These are phyloP conservation scores for Neogale vison DNA, from an alignment of 2,113 vertebrate species.

Conservation along the genomic window DNA sequence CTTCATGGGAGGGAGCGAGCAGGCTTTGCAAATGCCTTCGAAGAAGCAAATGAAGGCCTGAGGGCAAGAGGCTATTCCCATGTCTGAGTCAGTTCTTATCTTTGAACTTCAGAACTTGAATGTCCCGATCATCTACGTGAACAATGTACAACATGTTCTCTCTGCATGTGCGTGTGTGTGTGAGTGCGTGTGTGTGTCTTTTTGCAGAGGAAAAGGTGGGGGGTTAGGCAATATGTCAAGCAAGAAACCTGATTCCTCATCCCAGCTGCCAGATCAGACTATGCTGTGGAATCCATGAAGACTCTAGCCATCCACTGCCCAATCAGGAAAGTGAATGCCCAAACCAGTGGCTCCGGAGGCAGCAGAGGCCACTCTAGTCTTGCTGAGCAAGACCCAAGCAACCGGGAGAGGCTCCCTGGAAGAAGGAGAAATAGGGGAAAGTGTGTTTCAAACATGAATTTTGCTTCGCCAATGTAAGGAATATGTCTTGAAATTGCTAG, in stretches of 20 bases:
- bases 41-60: background rate
- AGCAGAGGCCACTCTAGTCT: background rate
- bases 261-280: no score
- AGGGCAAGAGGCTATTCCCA: background rate
- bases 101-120: background rate
- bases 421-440: background rate
- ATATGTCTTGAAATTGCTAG: fast-evolving
- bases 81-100: no score
- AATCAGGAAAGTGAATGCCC: background rate
- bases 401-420: background rate
- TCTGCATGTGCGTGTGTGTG: no score
- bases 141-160: background rate
- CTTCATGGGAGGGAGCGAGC: no score
- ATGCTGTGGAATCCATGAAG: background rate
- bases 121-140: no score
- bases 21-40: no score
- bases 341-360: fast-evolving
- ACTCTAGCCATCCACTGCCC: no score
- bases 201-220: background rate
- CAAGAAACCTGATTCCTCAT: background rate
- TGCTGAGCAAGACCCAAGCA: fast-evolving
- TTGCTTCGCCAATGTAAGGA: background rate
- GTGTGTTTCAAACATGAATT: fast-evolving
- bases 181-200: background rate
- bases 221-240: fast-evolving